Conservation (phyloP, 2,797 vertebrate genomes). For the Enoplosus armatus region DNA sequence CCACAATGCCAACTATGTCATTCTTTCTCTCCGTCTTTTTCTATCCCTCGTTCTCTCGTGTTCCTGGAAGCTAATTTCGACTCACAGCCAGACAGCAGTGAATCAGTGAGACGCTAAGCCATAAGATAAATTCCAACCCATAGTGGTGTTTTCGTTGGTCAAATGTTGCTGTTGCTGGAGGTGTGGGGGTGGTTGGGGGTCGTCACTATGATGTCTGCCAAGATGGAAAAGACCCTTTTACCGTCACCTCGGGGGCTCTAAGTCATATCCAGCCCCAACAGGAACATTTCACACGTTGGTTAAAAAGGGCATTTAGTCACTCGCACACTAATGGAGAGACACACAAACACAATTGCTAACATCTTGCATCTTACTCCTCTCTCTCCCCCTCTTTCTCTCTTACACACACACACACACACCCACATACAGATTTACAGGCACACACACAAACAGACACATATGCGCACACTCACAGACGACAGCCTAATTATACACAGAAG, state of each 20-base stretch:
- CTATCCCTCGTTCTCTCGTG: slow-evolving; percentile 49
- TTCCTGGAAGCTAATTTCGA: slow-evolving; percentile 73
- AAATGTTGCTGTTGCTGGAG: slow-evolving; percentile 42
- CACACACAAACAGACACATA: slow-evolving; percentile 58
- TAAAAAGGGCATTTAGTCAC: slow-evolving; percentile 69
- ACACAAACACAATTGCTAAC: slow-evolving; percentile 67
- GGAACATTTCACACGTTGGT: slow-evolving; percentile 77
- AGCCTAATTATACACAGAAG: slow-evolving; percentile 82
- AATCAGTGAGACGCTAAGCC: slow-evolving; percentile 72
- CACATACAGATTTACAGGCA: slow-evolving; percentile 35
- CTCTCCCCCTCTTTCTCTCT: too few relatives aligned
- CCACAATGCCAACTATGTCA: slow-evolving; percentile 71
- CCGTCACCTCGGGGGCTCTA: slow-evolving; percentile 46
- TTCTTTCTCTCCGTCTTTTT: slow-evolving; percentile 49
- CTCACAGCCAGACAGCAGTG: slow-evolving; percentile 68
- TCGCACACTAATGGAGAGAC: slow-evolving; percentile 63
- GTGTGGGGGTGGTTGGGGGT: slow-evolving; percentile 42
- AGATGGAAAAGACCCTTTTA: slow-evolving; percentile 59
- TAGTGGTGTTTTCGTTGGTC: slow-evolving; percentile 56
- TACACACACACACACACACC: slow-evolving; percentile 29
- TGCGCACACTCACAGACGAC: slow-evolving; percentile 63
- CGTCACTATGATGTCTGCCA: slow-evolving; percentile 49
- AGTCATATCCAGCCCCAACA: slow-evolving; percentile 70
- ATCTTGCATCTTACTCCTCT: slow-evolving; percentile 52
- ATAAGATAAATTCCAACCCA: slow-evolving; percentile 62